A percentile compares a stretch with the other conserved stretches of the same genome.
These are phyloP conservation scores for Anthophora plumipes DNA, from an alignment of 2,888 invertebrate genomes.

Conservation along the genomic window DNA sequence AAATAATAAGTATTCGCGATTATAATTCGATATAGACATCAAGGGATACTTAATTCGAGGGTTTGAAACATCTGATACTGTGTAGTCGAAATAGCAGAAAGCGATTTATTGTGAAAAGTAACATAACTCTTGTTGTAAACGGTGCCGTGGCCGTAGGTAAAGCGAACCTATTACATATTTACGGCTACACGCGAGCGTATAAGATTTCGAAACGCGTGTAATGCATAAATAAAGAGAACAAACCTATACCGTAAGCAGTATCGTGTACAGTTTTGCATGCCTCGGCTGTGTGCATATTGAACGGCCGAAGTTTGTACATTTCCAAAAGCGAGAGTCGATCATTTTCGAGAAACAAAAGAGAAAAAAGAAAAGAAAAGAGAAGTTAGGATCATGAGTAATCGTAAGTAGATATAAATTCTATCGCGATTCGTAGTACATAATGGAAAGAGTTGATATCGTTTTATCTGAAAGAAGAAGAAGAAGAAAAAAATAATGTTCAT, in stretches of 20 bases:
- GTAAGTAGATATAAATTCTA: neutral
- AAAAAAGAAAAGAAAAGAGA: too few relatives aligned
- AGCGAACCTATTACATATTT: conserved; percentile 52
- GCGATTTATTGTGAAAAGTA: conserved; percentile 43
- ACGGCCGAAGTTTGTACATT: neutral
- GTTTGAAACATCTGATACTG: neutral
- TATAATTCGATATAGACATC: neutral
- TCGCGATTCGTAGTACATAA: neutral
- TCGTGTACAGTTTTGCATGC: conserved; percentile 42
- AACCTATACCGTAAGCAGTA: conserved; percentile 51
- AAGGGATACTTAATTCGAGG: neutral
- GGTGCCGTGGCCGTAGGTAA: conserved; percentile 33
- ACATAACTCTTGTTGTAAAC: conserved; percentile 36
- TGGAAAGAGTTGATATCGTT: neutral
- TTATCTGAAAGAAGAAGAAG: neutral
- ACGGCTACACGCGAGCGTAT: conserved; percentile 53
- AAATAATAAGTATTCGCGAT: neutral
- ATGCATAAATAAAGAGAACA: conserved; percentile 44
- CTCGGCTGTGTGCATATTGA: neutral
- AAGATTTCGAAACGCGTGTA: conserved; percentile 54
- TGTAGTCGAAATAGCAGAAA: conserved; percentile 7
- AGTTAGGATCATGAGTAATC: too few relatives aligned
- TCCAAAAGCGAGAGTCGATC: conserved; percentile 15
- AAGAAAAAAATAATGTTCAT: too few relatives aligned
- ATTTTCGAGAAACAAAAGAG: too few relatives aligned